A percentile compares a stretch with the other conserved stretches of the same genome.
phyloP scores from a whole-genome alignment of 2,797 vertebrate species.

The Sciaenops ocellatus region DNA sequence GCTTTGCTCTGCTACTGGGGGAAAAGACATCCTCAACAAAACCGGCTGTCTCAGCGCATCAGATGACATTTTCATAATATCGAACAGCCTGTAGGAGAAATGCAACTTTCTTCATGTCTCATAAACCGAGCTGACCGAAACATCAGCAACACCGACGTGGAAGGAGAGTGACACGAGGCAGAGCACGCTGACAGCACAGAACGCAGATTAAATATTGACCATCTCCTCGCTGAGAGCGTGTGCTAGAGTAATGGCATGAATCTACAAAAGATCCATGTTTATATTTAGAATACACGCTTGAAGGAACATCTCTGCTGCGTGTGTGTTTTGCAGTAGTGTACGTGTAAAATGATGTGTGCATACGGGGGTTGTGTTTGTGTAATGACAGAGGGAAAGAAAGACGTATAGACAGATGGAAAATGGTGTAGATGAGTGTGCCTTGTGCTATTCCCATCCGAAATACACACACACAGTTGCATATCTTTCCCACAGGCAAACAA shows the following conservation, averaged over 20 bases:
- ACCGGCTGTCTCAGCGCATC: conserved; percentile 75
- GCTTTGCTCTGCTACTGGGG: conserved; percentile 33
- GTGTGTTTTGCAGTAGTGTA: conserved; percentile 4
- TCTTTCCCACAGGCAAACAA: conserved; percentile 66
- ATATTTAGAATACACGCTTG: conserved; percentile 75
- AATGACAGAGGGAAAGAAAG: conserved; percentile 10
- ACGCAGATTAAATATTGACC: conserved; percentile 79
- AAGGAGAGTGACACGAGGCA: conserved; percentile 27
- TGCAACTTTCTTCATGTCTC: conserved; percentile 64
- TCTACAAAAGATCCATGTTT: conserved; percentile 63
- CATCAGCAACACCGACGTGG: conserved; percentile 29
- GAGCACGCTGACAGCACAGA: conserved; percentile 37
- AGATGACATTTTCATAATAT: conserved; percentile 71
- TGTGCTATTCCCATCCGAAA: conserved; percentile 18
- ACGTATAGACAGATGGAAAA: conserved; percentile 20
- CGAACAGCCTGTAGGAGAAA: conserved; percentile 53
- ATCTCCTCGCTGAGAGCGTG: conserved; percentile 58
- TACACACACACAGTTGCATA: conserved; percentile 14
- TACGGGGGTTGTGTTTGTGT: not conserved
- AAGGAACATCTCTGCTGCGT: conserved; percentile 36
- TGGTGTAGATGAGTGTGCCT: conserved; percentile 6
- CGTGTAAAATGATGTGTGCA: not conserved
- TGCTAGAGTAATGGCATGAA: conserved; percentile 55
- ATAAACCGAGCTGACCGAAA: conserved; percentile 63
- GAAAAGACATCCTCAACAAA: conserved; percentile 56